Base-by-base conservation (phyloP, 2,113 vertebrate species). In the Brienomyrus longianalis region DNA sequence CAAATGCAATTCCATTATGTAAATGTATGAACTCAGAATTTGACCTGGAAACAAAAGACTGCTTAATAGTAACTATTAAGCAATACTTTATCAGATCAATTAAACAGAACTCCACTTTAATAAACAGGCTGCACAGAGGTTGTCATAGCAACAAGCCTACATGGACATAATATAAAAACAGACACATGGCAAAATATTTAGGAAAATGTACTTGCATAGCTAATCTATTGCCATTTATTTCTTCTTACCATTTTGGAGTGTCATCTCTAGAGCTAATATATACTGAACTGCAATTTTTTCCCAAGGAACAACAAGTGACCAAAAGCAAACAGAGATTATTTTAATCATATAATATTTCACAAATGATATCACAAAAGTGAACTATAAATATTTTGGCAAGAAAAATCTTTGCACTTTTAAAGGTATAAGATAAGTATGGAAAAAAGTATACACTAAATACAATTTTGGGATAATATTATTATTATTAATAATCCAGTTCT, bases 21-120 rank as follows among this genome's bases (percentile, higher is more conserved):
- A 98, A 98, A 98, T 98, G 92, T 70, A 77, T 94, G 95, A 96
- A 95, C 96, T 96, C 92, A 96, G 97, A 98, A 97, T 98, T 97
- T 97, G 97, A 98, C 97, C 97, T 97, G 97, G 96, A 98, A 98
- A 98, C 97, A 99, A 99, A 97, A 98, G 97, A 96, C 96, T 96
- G 96, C 96, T 97, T 96, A 96, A 96, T 96, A 96, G 96, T 97
- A 96, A 97, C 96, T 97, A 96, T 97, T 96, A 96, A 96, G 97
- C 97, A 95, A 97, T 97, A 96, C 98, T 98, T 99, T 98, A 98
- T 97, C 95, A 96, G 96, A 98, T 98, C 97, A 98, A 99, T 99
- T 99, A 99, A 98, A 96, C 94, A 97, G 96, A 97, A 97, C 93
- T 96, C 96, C 95, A 97, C 96, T 96, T 93, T 97, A 96, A 97